Base-by-base conservation (phyloP, 35 echinoderm and acorn worm genomes). In the Apostichopus californicus region DNA sequence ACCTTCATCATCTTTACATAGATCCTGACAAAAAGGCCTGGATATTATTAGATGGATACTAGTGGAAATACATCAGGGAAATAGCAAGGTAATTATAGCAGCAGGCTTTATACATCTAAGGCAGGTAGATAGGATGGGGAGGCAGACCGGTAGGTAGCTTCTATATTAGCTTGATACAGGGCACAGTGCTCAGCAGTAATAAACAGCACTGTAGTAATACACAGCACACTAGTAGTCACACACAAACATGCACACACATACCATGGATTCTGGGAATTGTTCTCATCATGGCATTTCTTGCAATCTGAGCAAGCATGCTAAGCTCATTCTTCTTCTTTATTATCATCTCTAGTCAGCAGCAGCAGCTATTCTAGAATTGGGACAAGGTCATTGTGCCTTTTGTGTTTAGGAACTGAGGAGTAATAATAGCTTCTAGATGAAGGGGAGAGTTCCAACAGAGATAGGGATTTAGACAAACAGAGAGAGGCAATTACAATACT, bases 341-440 rank as follows among this genome's bases (percentile, higher is more conserved):
- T 22, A 15, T 18, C 10, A 58, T 85, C n/a, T n/a, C 5, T 58
- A 53, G 14, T 85, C 58, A 13, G 17, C n/a, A 23, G 81, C 52
- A 58, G 55, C 34, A 46, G 34, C 34, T 46, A 85, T 60, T 85
- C 21, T 18, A 55, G 81, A 85, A 85, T 85, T 56, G 81, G 81
- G 81, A 85, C 81, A 85, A 85, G 81, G 81, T 85, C 81, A 85
- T 59, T 85, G 12, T 56, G 54, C 81, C 81, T 85, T 75, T 85
- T 85, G 81, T 85, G 81, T 57, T 58, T 85, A 59, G 8, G 58
- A 60, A 46, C 34, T 56, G 20, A 20, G 81, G n/a, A 46, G 23
- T 79, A 55, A 83, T n/a, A 83, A 56, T 15, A 56, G n/a, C 80
- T 46, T 55, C 7, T 59, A 22, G 9, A 85, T 59, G 55, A 22